phyloP scores from a whole-genome alignment of 2,113 vertebrate genomes.

The Neotragus moschatus region DNA sequence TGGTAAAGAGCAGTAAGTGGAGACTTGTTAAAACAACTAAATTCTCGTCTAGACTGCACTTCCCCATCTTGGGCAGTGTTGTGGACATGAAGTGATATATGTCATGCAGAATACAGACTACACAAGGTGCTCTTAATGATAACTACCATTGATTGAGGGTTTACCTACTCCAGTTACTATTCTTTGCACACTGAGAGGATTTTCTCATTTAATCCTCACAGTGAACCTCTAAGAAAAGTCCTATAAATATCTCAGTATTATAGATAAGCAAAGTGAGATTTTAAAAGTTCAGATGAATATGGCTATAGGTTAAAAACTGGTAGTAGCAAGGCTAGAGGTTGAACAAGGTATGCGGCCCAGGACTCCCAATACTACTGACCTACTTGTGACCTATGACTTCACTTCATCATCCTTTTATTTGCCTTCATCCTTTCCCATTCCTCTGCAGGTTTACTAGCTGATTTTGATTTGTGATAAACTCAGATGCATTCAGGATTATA shows the following conservation, averaged over 20 bases:
- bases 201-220: constrained; percentile 41
- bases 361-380: neutral
- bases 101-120: neutral
- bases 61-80: neutral
- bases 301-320: neutral
- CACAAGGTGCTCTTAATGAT: neutral
- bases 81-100: neutral
- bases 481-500: neutral
- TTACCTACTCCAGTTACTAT: neutral
- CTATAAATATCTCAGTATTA: constrained; percentile 48
- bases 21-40: neutral
- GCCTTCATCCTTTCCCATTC: neutral
- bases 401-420: neutral
- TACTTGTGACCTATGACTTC: neutral
- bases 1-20: neutral
- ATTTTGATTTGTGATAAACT: constrained; percentile 29
- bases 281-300: neutral
- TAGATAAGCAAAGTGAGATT: constrained; percentile 39
- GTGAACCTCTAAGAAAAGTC: constrained; percentile 30
- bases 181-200: constrained; percentile 16
- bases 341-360: neutral
- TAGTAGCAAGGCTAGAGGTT: neutral
- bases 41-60: neutral
- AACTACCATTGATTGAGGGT: neutral
- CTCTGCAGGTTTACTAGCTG: neutral